Percentiles rank a stretch among this genome's conserved stretches.
These are phyloP conservation scores for Philaethria dido DNA, from an alignment of 2,888 invertebrate species.

Conservation along the genomic window DNA sequence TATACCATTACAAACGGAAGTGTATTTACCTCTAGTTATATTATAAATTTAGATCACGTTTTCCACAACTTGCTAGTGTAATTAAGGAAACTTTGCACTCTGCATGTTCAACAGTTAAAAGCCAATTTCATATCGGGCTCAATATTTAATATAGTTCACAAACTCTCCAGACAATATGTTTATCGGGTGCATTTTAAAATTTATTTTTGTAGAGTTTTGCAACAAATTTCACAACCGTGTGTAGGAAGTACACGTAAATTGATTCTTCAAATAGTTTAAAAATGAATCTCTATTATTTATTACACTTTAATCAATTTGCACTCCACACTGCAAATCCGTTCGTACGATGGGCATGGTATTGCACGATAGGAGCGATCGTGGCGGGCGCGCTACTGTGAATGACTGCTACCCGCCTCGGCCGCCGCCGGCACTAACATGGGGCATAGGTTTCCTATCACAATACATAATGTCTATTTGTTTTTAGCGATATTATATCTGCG, in stretches of 20 bases:
- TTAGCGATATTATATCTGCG: slow-evolving; percentile 6
- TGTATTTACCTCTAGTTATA: slow-evolving; percentile 16
- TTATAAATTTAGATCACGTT: not conserved
- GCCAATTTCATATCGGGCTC: not conserved
- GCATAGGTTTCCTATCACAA: slow-evolving; percentile 14
- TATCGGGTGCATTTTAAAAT: slow-evolving; percentile 13
- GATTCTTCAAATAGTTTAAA: not conserved
- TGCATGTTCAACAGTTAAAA: slow-evolving; percentile 8
- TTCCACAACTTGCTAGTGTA: slow-evolving; percentile 1
- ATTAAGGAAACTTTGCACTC: slow-evolving; percentile 10
- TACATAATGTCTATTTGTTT: slow-evolving; percentile 8
- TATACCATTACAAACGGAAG: not conserved
- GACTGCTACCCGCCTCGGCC: slow-evolving; percentile 12
- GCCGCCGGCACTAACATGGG: slow-evolving; percentile 9
- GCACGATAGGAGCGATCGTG: slow-evolving; percentile 30
- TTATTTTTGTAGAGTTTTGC: not conserved
- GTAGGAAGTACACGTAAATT: not conserved
- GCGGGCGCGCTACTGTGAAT: slow-evolving; percentile 29
- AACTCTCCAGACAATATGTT: slow-evolving; percentile 21
- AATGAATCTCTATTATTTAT: not conserved
- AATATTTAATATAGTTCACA: slow-evolving; percentile 3
- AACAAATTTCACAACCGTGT: not conserved
- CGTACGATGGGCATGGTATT: slow-evolving; percentile 2
- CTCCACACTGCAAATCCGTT: slow-evolving; percentile 19
- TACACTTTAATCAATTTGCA: slow-evolving; percentile 6